Evolutionary conservation across 2,888 invertebrate genomes (phyloP), one percentile per base, ranked within the genome.

Genomic region (Linyphia triangularis): DNA sequence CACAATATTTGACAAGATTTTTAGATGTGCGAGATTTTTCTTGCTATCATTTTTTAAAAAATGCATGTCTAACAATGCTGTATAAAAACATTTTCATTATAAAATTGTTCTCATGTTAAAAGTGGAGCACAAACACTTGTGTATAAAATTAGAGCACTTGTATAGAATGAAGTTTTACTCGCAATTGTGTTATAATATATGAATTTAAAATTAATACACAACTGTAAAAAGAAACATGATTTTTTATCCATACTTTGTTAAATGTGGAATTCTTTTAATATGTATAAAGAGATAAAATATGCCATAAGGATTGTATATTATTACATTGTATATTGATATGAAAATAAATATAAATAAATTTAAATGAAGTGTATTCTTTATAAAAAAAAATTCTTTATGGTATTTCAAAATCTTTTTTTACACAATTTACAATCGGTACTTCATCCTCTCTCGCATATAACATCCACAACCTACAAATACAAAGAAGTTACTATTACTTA

Each of bases 371-470:
- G 10, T 43, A 2, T 43, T 13, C 26, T 63, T 63, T 63, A 24
- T 63, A 63, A 43, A 10, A 1, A 2, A 43, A 43, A 63, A 13
- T 63, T 63, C 51, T 51, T 16, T 51, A 51, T 51, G n/a, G 16
- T 51, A 51, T 13, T 13, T 51, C 16, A 16, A 16, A 51, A 51
- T n/a, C 13, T n/a, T 13, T 43, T 5, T 33, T 33, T 33, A 33
- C 5, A 9, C 33, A 33, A 33, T 33, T 9, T 33, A 33, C 33
- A 33, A 33, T 33, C 33, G 5, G 9, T 7, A 16, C 16, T 33
- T 90, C 19, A 90, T 5, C 88, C 82, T 85, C 90, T 85, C 82
- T 90, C 90, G 78, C 90, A 90, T 19, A 90, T 90, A 28, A 90
- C 90, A 78, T 90, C 90, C 26, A 90, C 88, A 43, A 90, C 89